Base-by-base conservation (phyloP, 2,797 vertebrate genomes). In the Pipistrellus pygmaeus region DNA sequence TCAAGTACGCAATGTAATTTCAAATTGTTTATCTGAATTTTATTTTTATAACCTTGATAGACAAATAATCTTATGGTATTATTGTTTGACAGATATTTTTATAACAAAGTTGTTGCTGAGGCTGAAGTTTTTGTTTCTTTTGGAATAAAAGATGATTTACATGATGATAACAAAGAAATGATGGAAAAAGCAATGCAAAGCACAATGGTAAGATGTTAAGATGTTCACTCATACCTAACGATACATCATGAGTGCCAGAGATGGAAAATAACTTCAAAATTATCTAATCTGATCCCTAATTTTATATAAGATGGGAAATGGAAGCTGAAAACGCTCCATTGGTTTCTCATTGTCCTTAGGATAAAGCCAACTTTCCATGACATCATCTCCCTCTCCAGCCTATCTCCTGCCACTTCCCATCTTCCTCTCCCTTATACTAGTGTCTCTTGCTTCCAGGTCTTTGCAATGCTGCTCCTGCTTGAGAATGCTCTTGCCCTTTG, bases 51-150 rank as follows among this genome's bases (percentile, higher is more conserved):
- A 72, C 10, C 48, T 64, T 64, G 73, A 94, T 76, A 86, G 86
- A 91, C 82, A 85, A 93, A 57, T 21, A 13, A 93, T 93, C 73
- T 20, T 93, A n/a, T 92, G 85, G 5, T 97, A 88, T 93, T 81
- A 92, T 93, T 92, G 3, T 97, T 97, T 85, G 75, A 91, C 98
- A 99, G 99, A 80, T 99, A 99, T 96, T 98, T 98, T 90, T 98
- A 99, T 72, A 99, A 99, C 0, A 98, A 98, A 86, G 98, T 96
- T 6, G 98, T 99, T 91, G 85, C 95, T 0, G 80, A 96, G 0
- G 99, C 98, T 2, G 97, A 98, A 1, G 98, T 99, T 82, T 99
- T 97, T 21, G 76, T 99, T 86, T 98, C 98, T n/a, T 99, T 99
- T 72, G 99, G 99, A 75, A 98, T 99, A 93, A 98, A 98, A 46